Conservation (phyloP, 2,113 vertebrate genomes). For the Sebastes fasciatus region DNA sequence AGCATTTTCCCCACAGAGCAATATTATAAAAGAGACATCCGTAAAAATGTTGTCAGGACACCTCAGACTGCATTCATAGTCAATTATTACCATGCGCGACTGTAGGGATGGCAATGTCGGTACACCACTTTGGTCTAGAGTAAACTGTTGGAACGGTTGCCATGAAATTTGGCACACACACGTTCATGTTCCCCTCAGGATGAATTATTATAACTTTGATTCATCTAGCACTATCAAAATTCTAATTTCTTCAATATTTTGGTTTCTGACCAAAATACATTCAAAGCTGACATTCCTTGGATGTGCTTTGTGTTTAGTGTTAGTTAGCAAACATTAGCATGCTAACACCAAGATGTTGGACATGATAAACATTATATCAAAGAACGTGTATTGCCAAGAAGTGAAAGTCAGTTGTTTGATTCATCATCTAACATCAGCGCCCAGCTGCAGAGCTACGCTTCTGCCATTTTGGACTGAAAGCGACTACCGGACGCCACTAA, state of each 20-base stretch:
- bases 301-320: neutral
- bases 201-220: neutral
- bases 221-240: neutral
- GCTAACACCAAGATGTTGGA: neutral
- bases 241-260: neutral
- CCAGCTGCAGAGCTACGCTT: too few relatives aligned
- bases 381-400: too few relatives aligned
- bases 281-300: too few relatives aligned
- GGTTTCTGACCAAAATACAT: neutral
- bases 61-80: conserved; percentile 5
- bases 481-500: too few relatives aligned
- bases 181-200: neutral
- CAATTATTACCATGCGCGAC: neutral
- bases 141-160: neutral
- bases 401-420: too few relatives aligned
- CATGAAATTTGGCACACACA: neutral
- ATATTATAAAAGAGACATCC: neutral
- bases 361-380: too few relatives aligned
- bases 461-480: too few relatives aligned
- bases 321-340: neutral
- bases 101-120: neutral
- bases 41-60: neutral
- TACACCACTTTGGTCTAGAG: neutral
- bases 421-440: too few relatives aligned
- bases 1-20: neutral